A percentile compares a stretch with the other conserved stretches of the same genome.
Evolutionary conservation across 2,113 vertebrate species (phyloP).

Genomic region (Seriola quinqueradiata): DNA sequence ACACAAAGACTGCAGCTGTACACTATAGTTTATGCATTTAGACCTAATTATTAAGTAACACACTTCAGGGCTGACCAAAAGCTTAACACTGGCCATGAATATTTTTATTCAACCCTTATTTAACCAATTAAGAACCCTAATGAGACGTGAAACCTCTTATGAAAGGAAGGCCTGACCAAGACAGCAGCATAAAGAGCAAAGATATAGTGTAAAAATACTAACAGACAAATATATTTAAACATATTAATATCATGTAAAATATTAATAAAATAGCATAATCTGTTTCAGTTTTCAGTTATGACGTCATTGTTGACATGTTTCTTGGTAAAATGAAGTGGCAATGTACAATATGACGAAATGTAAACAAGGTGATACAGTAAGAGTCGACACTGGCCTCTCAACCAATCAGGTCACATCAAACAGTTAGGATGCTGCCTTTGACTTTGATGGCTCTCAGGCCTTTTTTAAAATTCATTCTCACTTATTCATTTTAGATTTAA

Average conservation of each 20-base stretch:
- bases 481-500: neutral
- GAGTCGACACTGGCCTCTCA: neutral
- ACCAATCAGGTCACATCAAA: conserved; percentile 22
- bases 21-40: too few species aligned
- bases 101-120: neutral
- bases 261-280: neutral
- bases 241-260: neutral
- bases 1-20: neutral
- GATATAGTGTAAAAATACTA: neutral
- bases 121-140: neutral
- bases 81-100: neutral
- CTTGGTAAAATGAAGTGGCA: neutral
- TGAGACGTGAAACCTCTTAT: neutral
- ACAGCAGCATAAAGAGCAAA: neutral
- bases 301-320: neutral
- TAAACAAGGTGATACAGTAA: conserved; percentile 11
- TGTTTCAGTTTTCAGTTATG: neutral
- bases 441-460: neutral
- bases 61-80: neutral
- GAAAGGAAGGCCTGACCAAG: neutral
- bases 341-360: neutral
- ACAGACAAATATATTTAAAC: neutral
- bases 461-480: neutral
- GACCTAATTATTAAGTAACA: neutral
- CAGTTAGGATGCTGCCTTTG: neutral